phyloP scores from a whole-genome alignment of 2,113 vertebrate genomes.

The Microcebus jonahi region DNA sequence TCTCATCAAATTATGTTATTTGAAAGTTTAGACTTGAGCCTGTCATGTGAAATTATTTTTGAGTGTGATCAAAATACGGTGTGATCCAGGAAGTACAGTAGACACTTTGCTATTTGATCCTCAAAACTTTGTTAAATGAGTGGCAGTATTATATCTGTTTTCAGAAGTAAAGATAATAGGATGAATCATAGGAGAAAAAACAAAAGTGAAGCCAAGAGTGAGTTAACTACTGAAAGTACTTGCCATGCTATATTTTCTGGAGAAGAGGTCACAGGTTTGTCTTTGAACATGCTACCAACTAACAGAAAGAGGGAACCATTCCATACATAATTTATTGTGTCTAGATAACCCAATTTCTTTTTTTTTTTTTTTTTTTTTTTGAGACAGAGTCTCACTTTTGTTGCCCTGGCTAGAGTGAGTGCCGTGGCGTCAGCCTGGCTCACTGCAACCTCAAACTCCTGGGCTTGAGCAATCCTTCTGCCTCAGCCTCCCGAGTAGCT shows the following conservation, averaged over 20 bases:
- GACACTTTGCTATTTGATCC: constrained; percentile 19
- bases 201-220: neutral
- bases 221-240: neutral
- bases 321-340: neutral
- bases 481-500: too few relatives aligned
- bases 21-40: neutral
- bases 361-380: too few relatives aligned
- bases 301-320: neutral
- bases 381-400: too few relatives aligned
- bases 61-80: neutral
- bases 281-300: neutral
- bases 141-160: neutral
- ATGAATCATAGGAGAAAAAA: constrained; percentile 21
- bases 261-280: neutral
- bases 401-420: too few relatives aligned
- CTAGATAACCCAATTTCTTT: neutral
- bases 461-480: too few relatives aligned
- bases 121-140: constrained; percentile 10
- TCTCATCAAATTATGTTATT: neutral
- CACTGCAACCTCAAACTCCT: too few relatives aligned
- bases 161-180: constrained; percentile 24
- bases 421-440: too few relatives aligned
- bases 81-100: neutral
- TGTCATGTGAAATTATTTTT: constrained; percentile 39
- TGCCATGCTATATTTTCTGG: neutral